Conservation (phyloP, 2,888 invertebrate species). For the Dione juno region DNA sequence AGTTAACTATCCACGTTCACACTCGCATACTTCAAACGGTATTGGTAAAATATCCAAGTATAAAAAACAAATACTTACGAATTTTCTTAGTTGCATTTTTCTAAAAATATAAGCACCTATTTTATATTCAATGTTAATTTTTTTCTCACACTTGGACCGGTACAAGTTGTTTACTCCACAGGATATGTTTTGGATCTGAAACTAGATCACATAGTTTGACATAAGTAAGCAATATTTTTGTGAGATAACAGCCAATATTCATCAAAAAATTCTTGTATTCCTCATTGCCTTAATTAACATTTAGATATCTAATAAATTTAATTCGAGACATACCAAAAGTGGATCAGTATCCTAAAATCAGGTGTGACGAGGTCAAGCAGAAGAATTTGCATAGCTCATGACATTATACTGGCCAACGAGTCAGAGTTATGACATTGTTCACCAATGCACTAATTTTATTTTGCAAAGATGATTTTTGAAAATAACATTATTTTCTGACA, state of each 20-base stretch:
- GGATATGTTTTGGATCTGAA: constrained; percentile 71
- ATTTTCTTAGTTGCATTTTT: constrained; percentile 56
- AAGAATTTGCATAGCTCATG: constrained; percentile 71
- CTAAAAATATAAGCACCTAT: constrained; percentile 38
- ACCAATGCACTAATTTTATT: constrained; percentile 55
- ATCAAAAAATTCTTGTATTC: constrained; percentile 63
- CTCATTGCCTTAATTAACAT: constrained; percentile 77
- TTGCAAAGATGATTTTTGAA: constrained; percentile 43
- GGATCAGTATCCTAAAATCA: constrained; percentile 72
- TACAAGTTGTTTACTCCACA: constrained; percentile 62
- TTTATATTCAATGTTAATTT: constrained; percentile 29
- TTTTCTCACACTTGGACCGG: constrained; percentile 50
- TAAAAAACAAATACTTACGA: constrained; percentile 56
- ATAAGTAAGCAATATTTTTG: constrained; percentile 60
- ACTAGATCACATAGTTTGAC: constrained; percentile 67
- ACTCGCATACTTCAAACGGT: not conserved
- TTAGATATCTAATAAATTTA: constrained; percentile 75
- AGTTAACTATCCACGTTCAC: not conserved
- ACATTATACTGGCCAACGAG: constrained; percentile 53
- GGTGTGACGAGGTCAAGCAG: constrained; percentile 71
- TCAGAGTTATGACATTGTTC: constrained; percentile 53
- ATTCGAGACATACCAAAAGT: constrained; percentile 73
- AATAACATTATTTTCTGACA: constrained; percentile 46
- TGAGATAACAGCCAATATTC: constrained; percentile 63
- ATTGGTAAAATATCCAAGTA: not conserved